Conservation (phyloP, 2,113 vertebrate genomes). For the Vulpes vulpes region DNA sequence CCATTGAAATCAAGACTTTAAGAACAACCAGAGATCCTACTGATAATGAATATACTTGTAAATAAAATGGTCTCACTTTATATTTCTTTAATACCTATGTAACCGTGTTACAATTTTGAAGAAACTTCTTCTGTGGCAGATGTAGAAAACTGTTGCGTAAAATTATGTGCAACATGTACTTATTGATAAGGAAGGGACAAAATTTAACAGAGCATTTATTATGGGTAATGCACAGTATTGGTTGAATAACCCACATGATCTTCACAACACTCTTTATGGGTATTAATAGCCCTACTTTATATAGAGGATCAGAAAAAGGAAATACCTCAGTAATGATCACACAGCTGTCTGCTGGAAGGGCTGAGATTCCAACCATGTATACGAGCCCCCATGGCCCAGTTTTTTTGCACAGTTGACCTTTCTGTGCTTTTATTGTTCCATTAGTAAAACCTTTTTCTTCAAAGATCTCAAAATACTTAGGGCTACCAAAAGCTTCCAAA, state of each 20-base stretch:
- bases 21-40: not conserved
- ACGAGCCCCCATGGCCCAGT: not conserved
- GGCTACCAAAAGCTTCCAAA: not conserved
- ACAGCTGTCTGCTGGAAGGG: rapidly evolving
- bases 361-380: not conserved
- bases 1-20: not conserved
- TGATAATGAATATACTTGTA: not conserved
- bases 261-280: not conserved
- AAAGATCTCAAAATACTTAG: slow-evolving; percentile 26
- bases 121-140: not conserved
- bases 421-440: not conserved
- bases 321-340: not conserved
- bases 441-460: not conserved
- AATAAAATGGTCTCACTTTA: not conserved
- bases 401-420: not conserved
- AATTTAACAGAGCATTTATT: not conserved
- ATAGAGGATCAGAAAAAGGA: not conserved
- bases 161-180: not conserved
- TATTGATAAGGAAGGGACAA: not conserved
- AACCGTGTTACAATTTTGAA: not conserved
- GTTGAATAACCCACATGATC: not conserved
- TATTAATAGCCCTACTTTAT: not conserved
- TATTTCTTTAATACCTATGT: not conserved
- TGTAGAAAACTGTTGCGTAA: not conserved
- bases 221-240: not conserved